phyloP scores from a whole-genome alignment of 2,888 invertebrate species.

The Bellardia bayeri region DNA sequence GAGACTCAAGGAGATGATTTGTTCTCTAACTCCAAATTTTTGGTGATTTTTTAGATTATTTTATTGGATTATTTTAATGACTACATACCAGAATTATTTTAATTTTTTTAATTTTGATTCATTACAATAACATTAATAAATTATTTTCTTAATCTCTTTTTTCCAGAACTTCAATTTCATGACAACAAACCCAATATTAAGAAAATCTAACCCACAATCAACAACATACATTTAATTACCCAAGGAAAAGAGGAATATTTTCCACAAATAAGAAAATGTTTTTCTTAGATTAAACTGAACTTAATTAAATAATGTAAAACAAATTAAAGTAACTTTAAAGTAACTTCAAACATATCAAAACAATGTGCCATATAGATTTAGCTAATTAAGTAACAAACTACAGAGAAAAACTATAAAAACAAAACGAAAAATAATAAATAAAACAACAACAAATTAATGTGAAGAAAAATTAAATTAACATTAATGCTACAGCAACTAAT shows the following conservation, averaged over 20 bases:
- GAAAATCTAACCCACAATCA: constrained; percentile 27
- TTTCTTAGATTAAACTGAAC: background rate
- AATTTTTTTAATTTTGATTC: no score
- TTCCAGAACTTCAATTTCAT: constrained; percentile 10
- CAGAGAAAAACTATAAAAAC: constrained; percentile 3
- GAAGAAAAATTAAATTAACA: constrained; percentile 14
- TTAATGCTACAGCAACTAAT: background rate
- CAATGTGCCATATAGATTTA: constrained; percentile 68
- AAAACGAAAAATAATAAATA: background rate
- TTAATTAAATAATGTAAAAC: constrained; percentile 1
- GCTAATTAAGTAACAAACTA: constrained; percentile 48
- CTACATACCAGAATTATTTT: no score
- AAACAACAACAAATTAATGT: constrained; percentile 10
- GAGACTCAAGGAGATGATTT: no score
- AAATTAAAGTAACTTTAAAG: background rate
- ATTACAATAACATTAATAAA: background rate
- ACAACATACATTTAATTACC: background rate
- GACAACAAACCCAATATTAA: background rate
- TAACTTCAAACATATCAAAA: constrained; percentile 67
- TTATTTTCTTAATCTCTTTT: background rate
- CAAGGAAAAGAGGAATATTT: no score
- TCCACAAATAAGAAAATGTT: background rate
- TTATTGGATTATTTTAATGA: no score
- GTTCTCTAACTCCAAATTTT: no score
- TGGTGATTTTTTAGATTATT: no score